Evolutionary conservation across 2,888 invertebrate species (phyloP).

Genomic region (Hermodice carunculata): DNA sequence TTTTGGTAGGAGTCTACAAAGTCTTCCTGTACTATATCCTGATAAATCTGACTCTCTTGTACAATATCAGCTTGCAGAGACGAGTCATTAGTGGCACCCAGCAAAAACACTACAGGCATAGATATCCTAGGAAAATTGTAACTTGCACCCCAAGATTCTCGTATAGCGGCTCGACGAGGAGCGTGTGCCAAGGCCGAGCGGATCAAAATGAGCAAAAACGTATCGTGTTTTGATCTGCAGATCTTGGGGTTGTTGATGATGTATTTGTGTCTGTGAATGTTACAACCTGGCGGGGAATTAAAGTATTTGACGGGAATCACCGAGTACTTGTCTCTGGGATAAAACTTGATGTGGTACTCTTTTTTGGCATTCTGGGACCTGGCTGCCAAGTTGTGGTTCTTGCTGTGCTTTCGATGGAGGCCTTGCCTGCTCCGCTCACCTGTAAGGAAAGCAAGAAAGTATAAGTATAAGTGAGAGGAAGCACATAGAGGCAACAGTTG

Average conservation of each 20-base stretch:
- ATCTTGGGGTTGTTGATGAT: constrained; percentile 13
- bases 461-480: too few relatives aligned
- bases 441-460: too few relatives aligned
- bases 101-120: constrained; percentile 5
- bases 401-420: too few relatives aligned
- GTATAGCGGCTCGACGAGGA: constrained; percentile 3
- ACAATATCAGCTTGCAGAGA: not conserved
- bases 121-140: not conserved
- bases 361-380: too few relatives aligned
- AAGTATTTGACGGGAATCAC: constrained; percentile 3
- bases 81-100: constrained; percentile 4
- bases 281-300: constrained; percentile 4
- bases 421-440: too few relatives aligned
- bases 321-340: not conserved
- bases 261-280: constrained; percentile 1
- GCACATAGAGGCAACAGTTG: too few relatives aligned
- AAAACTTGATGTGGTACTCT: not conserved
- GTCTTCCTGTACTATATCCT: constrained; percentile 12
- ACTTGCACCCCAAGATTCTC: constrained; percentile 9
- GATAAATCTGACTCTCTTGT: constrained; percentile 10
- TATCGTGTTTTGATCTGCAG: not conserved
- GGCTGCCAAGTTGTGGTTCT: too few relatives aligned
- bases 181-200: constrained; percentile 5
- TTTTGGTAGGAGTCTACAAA: constrained; percentile 7
- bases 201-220: not conserved